Base-by-base conservation (phyloP, 2,113 vertebrate genomes). In the Aramus guarauna region DNA sequence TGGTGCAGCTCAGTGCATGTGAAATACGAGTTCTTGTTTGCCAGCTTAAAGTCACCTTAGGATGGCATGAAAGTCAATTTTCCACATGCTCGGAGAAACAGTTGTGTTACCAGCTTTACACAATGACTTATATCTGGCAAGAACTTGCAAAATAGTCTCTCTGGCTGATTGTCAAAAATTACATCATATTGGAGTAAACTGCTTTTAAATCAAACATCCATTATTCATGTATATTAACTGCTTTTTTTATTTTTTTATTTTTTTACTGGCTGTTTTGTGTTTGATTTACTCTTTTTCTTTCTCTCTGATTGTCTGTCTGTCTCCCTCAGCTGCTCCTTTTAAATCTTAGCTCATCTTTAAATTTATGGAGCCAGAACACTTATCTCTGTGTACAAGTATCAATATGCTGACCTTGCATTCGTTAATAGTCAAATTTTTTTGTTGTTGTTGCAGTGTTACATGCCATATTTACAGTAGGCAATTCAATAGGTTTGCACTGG, bases 91-190 rank as follows among this genome's bases (percentile, higher is more conserved):
- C 90, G 20, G 94, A 95, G 97, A 94, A 88, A 53, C 0, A 15
- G 45, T 93, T 7, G 34, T 88, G 88, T 97, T 97, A 93, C 92
- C 95, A 96, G 94, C 94, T 97, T 97, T 97, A 72, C 90, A 96
- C 98, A 97, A 98, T 99, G 98, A 98, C 98, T 99, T 98, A 94
- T 98, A 97, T 98, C 98, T 99, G 98, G 98, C 98, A 97, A 95
- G 96, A 98, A 98, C 97, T 97, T 97, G 96, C 98, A 98, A 98
- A 98, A 98, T 98, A 98, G 98, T 98, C 98, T 98, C 97, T 97
- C 98, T 99, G 99, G 99, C 99, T 98, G 92, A 91, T 97, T 97
- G 98, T 99, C 98, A 99, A 99, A 98, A 97, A 98, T 99, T 99
- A 99, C 99, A 99, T 99, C 99, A 99, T 99, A 98, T 98, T 76